These are phyloP conservation scores for Rafetus swinhoei DNA, from an alignment of 2,113 vertebrate species.

Conservation along the genomic window DNA sequence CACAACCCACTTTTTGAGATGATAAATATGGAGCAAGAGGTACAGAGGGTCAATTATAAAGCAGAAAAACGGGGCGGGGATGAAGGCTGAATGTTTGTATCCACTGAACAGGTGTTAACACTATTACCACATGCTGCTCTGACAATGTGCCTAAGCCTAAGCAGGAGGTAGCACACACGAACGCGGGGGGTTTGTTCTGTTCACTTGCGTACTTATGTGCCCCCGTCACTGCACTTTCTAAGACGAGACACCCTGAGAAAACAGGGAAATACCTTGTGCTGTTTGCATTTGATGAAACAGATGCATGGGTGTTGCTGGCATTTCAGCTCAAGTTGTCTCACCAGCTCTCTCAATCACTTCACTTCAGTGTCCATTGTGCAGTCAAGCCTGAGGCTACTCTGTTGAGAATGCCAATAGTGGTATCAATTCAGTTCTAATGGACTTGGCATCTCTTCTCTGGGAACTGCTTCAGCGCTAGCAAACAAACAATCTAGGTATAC, in stretches of 20 bases:
- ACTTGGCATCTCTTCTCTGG: not conserved
- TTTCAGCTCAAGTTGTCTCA: not conserved
- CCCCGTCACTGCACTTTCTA: not conserved
- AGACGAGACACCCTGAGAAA: not conserved
- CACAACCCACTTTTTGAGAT: too few relatives aligned
- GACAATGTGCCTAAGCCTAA: not conserved
- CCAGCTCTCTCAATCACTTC: not conserved
- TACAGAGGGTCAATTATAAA: too few relatives aligned
- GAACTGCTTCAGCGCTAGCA: not conserved
- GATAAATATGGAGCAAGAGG: too few relatives aligned
- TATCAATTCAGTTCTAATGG: accelerated
- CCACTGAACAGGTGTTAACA: not conserved
- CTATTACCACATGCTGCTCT: not conserved
- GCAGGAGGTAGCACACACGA: not conserved
- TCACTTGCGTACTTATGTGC: not conserved
- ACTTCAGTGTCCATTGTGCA: not conserved
- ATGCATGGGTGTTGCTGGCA: not conserved
- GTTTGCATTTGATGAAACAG: not conserved
- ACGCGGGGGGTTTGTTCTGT: not conserved
- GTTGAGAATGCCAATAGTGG: accelerated
- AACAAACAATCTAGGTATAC: not conserved
- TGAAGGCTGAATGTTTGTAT: not conserved
- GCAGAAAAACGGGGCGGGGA: too few relatives aligned
- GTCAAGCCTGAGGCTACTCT: not conserved
- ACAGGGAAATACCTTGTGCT: not conserved